phyloP scores from a whole-genome alignment of 2,888 invertebrate species.

The Mechanitis messenoides region DNA sequence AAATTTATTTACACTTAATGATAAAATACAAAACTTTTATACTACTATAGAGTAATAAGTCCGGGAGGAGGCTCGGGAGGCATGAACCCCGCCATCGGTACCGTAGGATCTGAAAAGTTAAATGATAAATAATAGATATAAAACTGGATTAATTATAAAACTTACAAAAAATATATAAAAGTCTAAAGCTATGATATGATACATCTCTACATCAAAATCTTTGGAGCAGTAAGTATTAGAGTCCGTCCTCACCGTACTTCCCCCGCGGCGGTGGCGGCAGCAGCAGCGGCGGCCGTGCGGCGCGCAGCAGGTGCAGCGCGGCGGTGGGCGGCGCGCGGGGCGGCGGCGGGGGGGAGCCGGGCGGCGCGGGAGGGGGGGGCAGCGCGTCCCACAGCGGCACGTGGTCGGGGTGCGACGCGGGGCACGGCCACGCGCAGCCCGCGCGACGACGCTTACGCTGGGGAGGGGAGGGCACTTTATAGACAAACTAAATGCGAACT shows the following conservation, averaged over 20 bases:
- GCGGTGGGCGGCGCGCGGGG: constrained; percentile 17
- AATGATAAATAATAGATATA: not conserved
- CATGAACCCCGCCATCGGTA: constrained; percentile 49
- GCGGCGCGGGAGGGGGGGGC: constrained; percentile 69
- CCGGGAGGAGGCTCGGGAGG: constrained; percentile 62
- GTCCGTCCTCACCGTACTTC: constrained; percentile 37
- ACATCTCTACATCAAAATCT: too few relatives aligned
- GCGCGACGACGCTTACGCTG: constrained; percentile 49
- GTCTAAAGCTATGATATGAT: too few relatives aligned
- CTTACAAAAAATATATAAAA: too few relatives aligned
- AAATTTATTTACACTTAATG: constrained; percentile 19
- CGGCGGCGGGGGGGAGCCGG: constrained; percentile 53
- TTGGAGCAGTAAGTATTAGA: too few relatives aligned
- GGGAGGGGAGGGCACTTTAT: not conserved
- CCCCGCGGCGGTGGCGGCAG: constrained; percentile 12
- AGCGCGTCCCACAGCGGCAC: constrained; percentile 71
- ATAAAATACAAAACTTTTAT: constrained; percentile 8
- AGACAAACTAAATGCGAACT: too few relatives aligned
- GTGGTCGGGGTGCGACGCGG: constrained; percentile 64
- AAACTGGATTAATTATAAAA: not conserved
- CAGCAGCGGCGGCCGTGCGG: constrained; percentile 14
- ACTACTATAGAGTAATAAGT: constrained; percentile 36
- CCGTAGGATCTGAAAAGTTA: constrained; percentile 43
- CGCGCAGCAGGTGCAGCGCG: constrained; percentile 23
- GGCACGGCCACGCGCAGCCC: constrained; percentile 70